phyloP scores from a whole-genome alignment of 2,113 vertebrate genomes.

The Leptobrachium ailaonicum region DNA sequence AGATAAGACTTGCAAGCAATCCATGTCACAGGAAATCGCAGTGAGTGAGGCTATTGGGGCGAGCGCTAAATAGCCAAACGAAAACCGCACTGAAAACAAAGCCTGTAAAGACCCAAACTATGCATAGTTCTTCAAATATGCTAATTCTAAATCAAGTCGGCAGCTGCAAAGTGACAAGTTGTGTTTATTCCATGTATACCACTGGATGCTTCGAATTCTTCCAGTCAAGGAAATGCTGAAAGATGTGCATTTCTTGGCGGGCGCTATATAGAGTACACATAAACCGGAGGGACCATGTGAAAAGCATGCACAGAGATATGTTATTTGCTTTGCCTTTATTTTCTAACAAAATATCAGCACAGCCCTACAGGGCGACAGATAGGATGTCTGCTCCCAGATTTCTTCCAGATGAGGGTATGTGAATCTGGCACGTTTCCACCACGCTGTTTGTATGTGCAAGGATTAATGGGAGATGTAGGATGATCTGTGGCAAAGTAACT shows the following conservation, averaged over 20 bases:
- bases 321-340: neutral
- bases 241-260: neutral
- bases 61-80: neutral
- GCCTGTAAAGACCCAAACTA: neutral
- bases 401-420: conserved; percentile 41
- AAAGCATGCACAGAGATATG: neutral
- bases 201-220: neutral
- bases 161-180: neutral
- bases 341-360: conserved; percentile 1
- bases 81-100: neutral
- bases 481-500: no score
- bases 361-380: neutral
- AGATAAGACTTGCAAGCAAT: conserved; percentile 9
- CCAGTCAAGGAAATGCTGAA: neutral
- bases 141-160: neutral
- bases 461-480: neutral
- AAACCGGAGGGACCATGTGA: neutral
- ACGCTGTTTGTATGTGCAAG: neutral
- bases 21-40: conserved; percentile 1
- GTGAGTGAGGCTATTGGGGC: neutral
- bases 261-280: neutral
- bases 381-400: conserved; percentile 22
- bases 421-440: conserved; percentile 32
- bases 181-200: neutral
- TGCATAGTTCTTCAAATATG: neutral